These are phyloP conservation scores for Scaeva pyrastri DNA, from an alignment of 2,888 invertebrate species.

Conservation along the genomic window DNA sequence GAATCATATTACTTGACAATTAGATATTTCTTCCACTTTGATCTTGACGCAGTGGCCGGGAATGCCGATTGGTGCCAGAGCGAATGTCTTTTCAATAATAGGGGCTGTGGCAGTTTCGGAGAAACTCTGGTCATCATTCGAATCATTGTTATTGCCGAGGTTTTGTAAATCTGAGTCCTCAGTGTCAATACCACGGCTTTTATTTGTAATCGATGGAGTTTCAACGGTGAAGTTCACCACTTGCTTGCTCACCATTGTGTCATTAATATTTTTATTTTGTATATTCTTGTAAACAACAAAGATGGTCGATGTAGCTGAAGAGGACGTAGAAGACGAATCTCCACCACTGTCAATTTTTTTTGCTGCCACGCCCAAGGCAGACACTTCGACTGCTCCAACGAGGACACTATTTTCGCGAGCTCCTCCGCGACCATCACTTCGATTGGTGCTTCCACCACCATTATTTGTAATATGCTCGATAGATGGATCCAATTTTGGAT, in stretches of 20 bases:
- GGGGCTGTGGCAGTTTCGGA: slow-evolving; percentile 76
- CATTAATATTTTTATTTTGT: slow-evolving; percentile 76
- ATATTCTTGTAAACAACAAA: slow-evolving; percentile 73
- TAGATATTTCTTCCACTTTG: slow-evolving; percentile 82
- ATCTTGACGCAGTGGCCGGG: slow-evolving; percentile 82
- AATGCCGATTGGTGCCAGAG: slow-evolving; percentile 83
- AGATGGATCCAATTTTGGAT: slow-evolving; percentile 17
- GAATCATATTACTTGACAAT: slow-evolving; percentile 85
- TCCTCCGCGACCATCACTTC: slow-evolving; percentile 39
- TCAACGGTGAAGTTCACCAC: slow-evolving; percentile 77
- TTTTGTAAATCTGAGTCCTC: slow-evolving; percentile 81
- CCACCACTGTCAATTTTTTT: slow-evolving; percentile 49
- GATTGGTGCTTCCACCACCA: slow-evolving; percentile 46
- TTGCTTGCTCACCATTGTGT: slow-evolving; percentile 76
- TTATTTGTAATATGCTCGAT: slow-evolving; percentile 19
- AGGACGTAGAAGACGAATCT: slow-evolving; percentile 44
- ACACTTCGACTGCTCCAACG: slow-evolving; percentile 59
- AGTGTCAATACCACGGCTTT: slow-evolving; percentile 77
- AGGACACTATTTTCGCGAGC: slow-evolving; percentile 57
- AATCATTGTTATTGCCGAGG: slow-evolving; percentile 81
- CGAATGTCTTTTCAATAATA: slow-evolving; percentile 80
- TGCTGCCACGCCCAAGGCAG: slow-evolving; percentile 61
- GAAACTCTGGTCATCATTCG: slow-evolving; percentile 80
- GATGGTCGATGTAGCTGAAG: slow-evolving; percentile 57
- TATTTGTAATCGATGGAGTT: slow-evolving; percentile 79